Base-by-base conservation (phyloP, 2,113 vertebrate genomes). In the Capreolus pygargus region DNA sequence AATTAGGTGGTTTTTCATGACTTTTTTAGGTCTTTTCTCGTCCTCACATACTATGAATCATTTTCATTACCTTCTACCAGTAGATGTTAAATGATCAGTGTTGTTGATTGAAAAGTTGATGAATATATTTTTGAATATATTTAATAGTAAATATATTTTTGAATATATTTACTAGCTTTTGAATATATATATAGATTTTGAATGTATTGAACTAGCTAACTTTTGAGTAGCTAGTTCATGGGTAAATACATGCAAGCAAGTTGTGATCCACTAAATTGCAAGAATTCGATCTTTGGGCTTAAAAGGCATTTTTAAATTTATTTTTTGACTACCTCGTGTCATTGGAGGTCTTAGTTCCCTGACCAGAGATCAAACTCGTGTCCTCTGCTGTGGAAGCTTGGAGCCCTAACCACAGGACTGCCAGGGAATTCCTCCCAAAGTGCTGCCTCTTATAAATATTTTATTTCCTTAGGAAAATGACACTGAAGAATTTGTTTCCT, bases 101-200 rank as follows among this genome's bases (percentile, higher is more conserved):
- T 86, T 96, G n/a, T 94, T 87, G 86, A 60, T 57, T 82, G 57
- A 81, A 83, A 91, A 81, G 86, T 76, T 70, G 58, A 91, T 70
- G 58, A 91, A 88, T 93, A 28, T 12, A 97, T 45, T 45, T 39
- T 39, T 39, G 39, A 39, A 39, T 39, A 39, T 39, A 39, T 39
- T 39, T 39, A 39, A n/a, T n/a, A 97, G 33, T 83, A 78, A 96
- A 25, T 90, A 78, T 45, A 45, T 45, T 45, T 39, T 39, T 39
- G 39, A 39, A 39, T 39, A 39, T 39, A 39, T 39, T 39, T 39
- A 39, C 39, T 45, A 45, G 43, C 43, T 45, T 45, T 45, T 45
- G 43, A 45, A 45, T 45, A 45, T 45, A 45, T 45, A 45, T 45
- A 45, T 45, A 45, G 6, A 45, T 45, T 6, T 45, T 6, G 43